These are phyloP conservation scores for Lepisosteus osseus DNA, from an alignment of 2,113 vertebrate species.

Conservation along the genomic window DNA sequence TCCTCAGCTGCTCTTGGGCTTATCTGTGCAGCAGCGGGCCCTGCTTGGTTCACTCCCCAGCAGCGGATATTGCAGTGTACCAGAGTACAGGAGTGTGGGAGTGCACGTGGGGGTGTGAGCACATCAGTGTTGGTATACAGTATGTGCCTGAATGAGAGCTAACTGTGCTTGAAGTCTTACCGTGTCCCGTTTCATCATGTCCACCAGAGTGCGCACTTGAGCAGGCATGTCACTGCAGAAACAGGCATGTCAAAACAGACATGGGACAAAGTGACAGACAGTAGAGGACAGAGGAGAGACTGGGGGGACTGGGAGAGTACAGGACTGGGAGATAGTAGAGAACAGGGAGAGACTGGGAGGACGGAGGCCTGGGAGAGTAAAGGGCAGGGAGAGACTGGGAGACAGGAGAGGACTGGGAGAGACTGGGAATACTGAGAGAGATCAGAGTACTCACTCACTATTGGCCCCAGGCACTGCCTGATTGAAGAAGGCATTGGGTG, in stretches of 20 bases:
- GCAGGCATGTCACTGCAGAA: slow-evolving; percentile 65
- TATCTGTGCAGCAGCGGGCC: too few relatives aligned
- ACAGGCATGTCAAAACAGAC: too few relatives aligned
- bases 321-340: too few relatives aligned
- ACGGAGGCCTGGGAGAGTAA: not conserved
- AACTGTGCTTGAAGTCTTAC: slow-evolving; percentile 53
- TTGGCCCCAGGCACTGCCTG: slow-evolving; percentile 80
- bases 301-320: too few relatives aligned
- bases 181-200: slow-evolving; percentile 74
- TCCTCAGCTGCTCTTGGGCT: too few relatives aligned
- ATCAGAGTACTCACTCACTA: slow-evolving; percentile 51
- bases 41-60: too few relatives aligned
- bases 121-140: not conserved
- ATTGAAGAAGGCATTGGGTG: slow-evolving; percentile 71
- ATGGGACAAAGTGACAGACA: slow-evolving; percentile 17
- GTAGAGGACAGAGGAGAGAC: too few relatives aligned
- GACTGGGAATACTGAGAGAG: not conserved
- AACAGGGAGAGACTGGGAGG: too few relatives aligned
- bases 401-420: not conserved
- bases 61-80: too few relatives aligned
- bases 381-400: not conserved
- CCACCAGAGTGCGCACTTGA: slow-evolving; percentile 72
- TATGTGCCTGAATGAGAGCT: not conserved
- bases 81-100: not conserved
- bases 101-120: slow-evolving; percentile 4